Evolutionary conservation across 2,888 invertebrate species (phyloP), one percentile per base, ranked within the genome.

Genomic region (Litoditis marina): DNA sequence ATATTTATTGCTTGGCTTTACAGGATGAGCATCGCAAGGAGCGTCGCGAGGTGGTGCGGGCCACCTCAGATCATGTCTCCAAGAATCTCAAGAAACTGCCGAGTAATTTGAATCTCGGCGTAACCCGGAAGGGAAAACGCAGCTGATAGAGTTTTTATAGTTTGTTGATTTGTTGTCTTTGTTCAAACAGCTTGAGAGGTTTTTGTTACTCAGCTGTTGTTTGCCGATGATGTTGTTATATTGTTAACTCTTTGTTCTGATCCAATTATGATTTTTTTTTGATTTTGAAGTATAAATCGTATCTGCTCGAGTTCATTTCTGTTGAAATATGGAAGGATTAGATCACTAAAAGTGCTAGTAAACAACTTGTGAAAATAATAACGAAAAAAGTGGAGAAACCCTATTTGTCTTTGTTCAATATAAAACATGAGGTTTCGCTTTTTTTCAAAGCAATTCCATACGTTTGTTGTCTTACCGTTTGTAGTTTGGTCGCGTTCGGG

Each of bases 1-100:
- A 30, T 28, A 7, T 52, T 58, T 39, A n/a, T n/a, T n/a, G n/a
- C n/a, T n/a, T n/a, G n/a, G n/a, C n/a, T n/a, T n/a, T n/a, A n/a
- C 47, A 66, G 60, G 63, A 60, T 2, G 66, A 65, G n/a, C 73
- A 73, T 39, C 51, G 66, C 1, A 65, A 60, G 6, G 69, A 73
- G 44, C 36, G 73, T 25, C 60, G 65, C 30, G 49, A 59, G 28
- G 58, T 68, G 6, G 57, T 65, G 13, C 59, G 73, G 27, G 47
- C 61, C 6, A 68, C 73, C 19, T 68, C 66, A 51, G 58, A 62
- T 13, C 63, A 66, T 7, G 69, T 73, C 34, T 63, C 69, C 2
- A 70, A 66, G 57, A 68, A 67, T 19, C 58, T 73, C 22, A 73
- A 73, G 51, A 66, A 67, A 32, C 58, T 75, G 34, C 74, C 74